These are phyloP conservation scores for Edolisoma coerulescens DNA, from an alignment of 2,113 vertebrate genomes.

Conservation along the genomic window DNA sequence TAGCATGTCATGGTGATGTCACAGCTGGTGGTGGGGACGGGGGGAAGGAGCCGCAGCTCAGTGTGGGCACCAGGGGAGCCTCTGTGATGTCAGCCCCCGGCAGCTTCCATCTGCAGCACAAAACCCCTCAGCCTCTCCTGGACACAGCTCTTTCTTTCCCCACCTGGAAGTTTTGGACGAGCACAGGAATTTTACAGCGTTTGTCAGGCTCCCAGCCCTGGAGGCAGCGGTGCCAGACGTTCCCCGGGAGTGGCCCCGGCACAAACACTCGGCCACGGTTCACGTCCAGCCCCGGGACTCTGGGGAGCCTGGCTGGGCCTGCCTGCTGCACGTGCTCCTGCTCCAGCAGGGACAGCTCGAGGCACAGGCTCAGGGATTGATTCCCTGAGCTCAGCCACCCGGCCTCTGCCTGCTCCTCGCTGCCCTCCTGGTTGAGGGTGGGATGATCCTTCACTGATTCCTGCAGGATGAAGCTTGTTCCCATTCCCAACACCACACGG, in stretches of 20 bases:
- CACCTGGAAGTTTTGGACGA: neutral
- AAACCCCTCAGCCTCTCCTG: neutral
- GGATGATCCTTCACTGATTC: neutral
- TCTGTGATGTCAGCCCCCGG: neutral
- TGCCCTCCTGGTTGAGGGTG: fast-evolving
- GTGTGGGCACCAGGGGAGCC: neutral
- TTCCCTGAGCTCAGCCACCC: fast-evolving
- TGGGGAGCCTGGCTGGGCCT: fast-evolving
- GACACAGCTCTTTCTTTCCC: fast-evolving
- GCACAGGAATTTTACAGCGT: fast-evolving
- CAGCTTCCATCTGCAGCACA: neutral
- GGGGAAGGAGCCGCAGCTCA: neutral
- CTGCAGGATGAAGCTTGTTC: fast-evolving
- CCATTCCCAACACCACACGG: fast-evolving
- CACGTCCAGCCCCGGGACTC: fast-evolving
- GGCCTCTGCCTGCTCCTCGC: neutral
- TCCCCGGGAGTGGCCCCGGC: fast-evolving
- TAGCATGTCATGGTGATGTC: neutral
- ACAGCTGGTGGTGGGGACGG: neutral
- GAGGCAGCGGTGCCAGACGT: neutral
- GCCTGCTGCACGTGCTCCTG: fast-evolving
- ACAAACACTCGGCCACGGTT: fast-evolving
- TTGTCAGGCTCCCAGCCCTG: neutral
- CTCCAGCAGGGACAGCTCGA: fast-evolving
- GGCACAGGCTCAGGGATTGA: too few relatives aligned